Evolutionary conservation across 2,888 invertebrate species (phyloP), one percentile per base, ranked within the genome.

Genomic region (Calliopum simillimum): DNA sequence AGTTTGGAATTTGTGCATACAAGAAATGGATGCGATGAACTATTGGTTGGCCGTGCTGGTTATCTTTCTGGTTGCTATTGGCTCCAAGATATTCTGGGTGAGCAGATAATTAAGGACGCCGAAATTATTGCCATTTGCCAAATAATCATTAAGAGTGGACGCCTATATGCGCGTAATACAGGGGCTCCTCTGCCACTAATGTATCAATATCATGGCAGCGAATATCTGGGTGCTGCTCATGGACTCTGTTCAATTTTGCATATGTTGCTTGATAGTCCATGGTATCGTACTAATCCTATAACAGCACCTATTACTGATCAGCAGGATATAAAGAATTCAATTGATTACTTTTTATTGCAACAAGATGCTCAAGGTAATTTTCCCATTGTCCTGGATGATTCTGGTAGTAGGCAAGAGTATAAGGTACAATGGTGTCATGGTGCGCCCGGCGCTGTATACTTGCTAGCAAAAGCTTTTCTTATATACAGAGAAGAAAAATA

Each of bases 371-470:
- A 92, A 69, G 94, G 93, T 0, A 94, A 94, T 82, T 93, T 93
- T 85, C 92, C 94, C 0, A 90, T 92, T 75, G 92, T 93, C 4
- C 88, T 92, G 82, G 94, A 95, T 82, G 86, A 92, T 64, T 86
- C 88, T 5, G 79, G 87, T 47, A 84, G 83, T 51, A 77, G 85
- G 14, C 83, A 86, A 13, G 91, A 94, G 71, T 92, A 94, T 72
- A 86, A 96, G 13, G 90, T 96, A 0, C 96, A 96, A 81, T 96
- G 96, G 96, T 96, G 96, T 83, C 96, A 96, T 82, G 96, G 96
- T 0, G 94, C 94, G 11, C 92, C 94, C 11, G 96, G 96, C 0
- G 89, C 91, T 0, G 87, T 95, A 8, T 96, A 95, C 80, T 83
- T 95, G 47, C 55, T 96, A 88, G 94, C 94, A 1, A 93, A 92